Conservation (phyloP, 1,140 invertebrate genomes). For the Trinorchestia longiramus region DNA sequence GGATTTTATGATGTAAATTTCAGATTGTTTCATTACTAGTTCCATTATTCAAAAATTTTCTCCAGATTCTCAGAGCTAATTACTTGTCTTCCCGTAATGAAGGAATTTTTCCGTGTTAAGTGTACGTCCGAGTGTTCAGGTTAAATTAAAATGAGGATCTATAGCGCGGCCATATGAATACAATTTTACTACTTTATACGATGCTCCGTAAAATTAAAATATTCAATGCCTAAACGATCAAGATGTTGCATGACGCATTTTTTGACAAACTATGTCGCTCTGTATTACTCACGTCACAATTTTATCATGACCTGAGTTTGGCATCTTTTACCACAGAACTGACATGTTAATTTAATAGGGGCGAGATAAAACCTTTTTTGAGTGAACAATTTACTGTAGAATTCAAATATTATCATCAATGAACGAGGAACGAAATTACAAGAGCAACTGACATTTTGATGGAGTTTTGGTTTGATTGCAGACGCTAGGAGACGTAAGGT, state of each 20-base stretch:
- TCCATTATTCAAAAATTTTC: background rate
- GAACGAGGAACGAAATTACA: no score
- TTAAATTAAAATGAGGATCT: background rate
- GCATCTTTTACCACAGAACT: no score
- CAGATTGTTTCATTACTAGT: background rate
- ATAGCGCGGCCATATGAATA: background rate
- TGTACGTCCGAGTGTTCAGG: background rate
- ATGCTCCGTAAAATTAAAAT: background rate
- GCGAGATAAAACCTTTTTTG: no score
- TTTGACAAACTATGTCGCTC: no score
- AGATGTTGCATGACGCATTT: background rate
- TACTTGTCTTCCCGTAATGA: no score
- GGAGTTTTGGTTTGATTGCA: background rate
- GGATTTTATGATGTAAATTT: background rate
- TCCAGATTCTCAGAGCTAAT: no score
- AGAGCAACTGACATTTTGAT: background rate
- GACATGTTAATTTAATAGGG: no score
- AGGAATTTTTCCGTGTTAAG: background rate
- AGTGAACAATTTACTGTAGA: no score
- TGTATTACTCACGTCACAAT: no score
- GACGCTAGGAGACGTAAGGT: conserved; percentile 12
- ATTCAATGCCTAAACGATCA: background rate
- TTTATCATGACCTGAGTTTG: no score
- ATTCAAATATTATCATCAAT: no score
- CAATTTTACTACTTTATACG: background rate